A percentile compares a stretch with the other conserved stretches of the same genome.
Conservation (phyloP, 2,113 vertebrate species). For the Acanthochromis polyacanthus region DNA sequence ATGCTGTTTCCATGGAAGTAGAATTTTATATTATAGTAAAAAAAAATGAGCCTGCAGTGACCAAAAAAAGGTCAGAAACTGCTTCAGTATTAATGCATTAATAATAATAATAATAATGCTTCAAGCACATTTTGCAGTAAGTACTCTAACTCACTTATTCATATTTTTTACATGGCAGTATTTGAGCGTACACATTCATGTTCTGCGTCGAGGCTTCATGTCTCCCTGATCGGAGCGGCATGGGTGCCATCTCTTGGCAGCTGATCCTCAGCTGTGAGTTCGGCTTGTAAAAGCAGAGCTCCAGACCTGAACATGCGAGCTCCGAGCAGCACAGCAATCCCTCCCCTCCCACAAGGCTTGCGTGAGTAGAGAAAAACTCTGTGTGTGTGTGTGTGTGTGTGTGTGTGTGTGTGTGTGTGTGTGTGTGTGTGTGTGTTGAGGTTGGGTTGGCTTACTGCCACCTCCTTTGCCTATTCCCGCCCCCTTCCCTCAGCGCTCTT, state of each 20-base stretch:
- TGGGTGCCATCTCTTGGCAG: constrained; percentile 70
- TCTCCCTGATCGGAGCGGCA: constrained; percentile 28
- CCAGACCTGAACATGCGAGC: constrained; percentile 61
- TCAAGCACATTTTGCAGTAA: too few species aligned
- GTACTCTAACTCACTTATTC: neutral
- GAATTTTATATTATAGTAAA: too few species aligned
- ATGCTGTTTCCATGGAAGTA: too few species aligned
- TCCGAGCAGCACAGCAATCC: constrained; percentile 50
- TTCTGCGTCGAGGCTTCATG: neutral
- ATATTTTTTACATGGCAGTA: too few species aligned
- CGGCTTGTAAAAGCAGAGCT: constrained; percentile 39
- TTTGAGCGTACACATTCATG: neutral
- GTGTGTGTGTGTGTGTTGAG: constrained; percentile 68
- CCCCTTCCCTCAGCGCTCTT: constrained; percentile 61
- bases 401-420: constrained; percentile 63
- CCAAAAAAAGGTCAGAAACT: too few species aligned
- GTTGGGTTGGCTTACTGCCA: constrained; percentile 79
- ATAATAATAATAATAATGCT: too few species aligned
- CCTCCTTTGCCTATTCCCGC: constrained; percentile 74
- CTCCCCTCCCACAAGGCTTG: constrained; percentile 79
- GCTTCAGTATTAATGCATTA: too few species aligned
- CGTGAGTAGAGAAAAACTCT: constrained; percentile 81
- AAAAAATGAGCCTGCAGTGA: too few species aligned
- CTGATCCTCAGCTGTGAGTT: constrained; percentile 50
- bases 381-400: constrained; percentile 57